phyloP scores from a whole-genome alignment of 2,888 invertebrate genomes.

The Rhorus exstirpatorius region DNA sequence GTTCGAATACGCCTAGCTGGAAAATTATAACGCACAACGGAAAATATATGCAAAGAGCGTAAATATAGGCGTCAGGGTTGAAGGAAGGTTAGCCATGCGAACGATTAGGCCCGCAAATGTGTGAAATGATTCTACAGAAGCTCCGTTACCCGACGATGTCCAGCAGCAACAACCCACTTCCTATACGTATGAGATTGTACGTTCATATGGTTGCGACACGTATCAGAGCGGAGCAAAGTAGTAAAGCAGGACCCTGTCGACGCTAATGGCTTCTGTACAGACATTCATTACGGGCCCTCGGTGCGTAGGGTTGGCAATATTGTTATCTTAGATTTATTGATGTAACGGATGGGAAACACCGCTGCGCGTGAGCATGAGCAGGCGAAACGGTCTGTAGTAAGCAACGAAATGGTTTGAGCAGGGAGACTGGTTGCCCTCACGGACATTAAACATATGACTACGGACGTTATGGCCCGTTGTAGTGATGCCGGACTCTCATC shows the following conservation, averaged over 20 bases:
- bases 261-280: slow-evolving; percentile 85
- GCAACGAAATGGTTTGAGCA: slow-evolving; percentile 55
- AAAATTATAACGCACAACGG: neutral
- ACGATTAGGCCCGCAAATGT: slow-evolving; percentile 81
- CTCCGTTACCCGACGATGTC: slow-evolving; percentile 46
- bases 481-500: slow-evolving; percentile 20
- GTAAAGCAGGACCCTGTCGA: slow-evolving; percentile 74
- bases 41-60: slow-evolving; percentile 15
- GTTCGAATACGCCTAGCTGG: neutral
- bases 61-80: slow-evolving; percentile 9
- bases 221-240: slow-evolving; percentile 55
- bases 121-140: slow-evolving; percentile 81
- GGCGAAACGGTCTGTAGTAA: slow-evolving; percentile 69
- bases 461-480: slow-evolving; percentile 40
- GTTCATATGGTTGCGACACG: slow-evolving; percentile 59
- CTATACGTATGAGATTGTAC: slow-evolving; percentile 48
- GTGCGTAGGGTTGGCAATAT: slow-evolving; percentile 83
- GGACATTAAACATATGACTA: slow-evolving; percentile 80
- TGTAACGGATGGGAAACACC: slow-evolving; percentile 85
- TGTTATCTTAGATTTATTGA: slow-evolving; percentile 86
- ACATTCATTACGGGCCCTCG: slow-evolving; percentile 84
- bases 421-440: slow-evolving; percentile 70
- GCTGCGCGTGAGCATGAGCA: slow-evolving; percentile 77
- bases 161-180: slow-evolving; percentile 26
- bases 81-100: slow-evolving; percentile 54